These are phyloP conservation scores for Anguilla pacifica DNA, from an alignment of 2,797 vertebrate species.

Conservation along the genomic window DNA sequence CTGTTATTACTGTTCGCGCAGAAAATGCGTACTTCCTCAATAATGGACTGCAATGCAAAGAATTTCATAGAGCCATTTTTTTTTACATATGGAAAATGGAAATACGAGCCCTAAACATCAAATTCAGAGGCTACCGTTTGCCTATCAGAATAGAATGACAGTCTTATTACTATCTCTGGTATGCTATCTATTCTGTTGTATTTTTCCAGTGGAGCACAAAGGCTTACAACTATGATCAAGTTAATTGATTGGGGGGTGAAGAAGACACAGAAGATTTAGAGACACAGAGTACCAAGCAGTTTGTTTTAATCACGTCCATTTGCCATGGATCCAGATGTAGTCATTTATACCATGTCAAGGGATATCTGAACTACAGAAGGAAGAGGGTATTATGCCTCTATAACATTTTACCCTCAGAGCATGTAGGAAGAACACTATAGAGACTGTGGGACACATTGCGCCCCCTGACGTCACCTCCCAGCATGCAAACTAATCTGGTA, in stretches of 20 bases:
- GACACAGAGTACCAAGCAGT: neutral
- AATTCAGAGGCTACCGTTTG: no score
- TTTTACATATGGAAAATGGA: neutral
- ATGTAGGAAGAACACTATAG: neutral
- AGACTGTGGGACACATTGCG: neutral
- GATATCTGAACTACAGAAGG: neutral
- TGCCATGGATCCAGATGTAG: neutral
- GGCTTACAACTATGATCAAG: neutral
- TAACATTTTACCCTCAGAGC: no score
- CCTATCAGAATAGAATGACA: neutral
- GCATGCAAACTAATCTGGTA: neutral
- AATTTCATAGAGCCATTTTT: no score
- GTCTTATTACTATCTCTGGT: neutral
- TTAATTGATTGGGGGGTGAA: neutral
- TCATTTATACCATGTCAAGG: neutral
- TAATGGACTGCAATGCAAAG: no score
- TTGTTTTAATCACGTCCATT: neutral
- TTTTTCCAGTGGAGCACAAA: neutral
- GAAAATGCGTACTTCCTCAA: no score
- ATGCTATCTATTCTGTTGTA: neutral
- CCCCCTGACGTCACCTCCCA: neutral
- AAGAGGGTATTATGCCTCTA: neutral
- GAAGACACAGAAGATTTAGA: neutral
- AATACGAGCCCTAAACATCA: neutral
- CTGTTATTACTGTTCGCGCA: no score